Evolutionary conservation across 2,113 vertebrate genomes (phyloP).

Genomic region (Neoarius graeffei): DNA sequence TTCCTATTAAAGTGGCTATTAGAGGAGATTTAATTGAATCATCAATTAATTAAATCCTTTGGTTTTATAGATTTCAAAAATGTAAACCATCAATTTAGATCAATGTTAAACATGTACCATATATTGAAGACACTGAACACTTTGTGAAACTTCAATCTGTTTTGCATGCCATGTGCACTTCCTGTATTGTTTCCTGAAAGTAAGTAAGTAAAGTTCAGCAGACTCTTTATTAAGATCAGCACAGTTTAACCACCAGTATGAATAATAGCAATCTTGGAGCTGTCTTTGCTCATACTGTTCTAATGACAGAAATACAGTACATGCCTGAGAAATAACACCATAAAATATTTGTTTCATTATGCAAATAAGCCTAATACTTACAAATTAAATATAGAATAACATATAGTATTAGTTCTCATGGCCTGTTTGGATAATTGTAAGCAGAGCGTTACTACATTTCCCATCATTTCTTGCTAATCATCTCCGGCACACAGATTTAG

Average conservation of each 20-base stretch:
- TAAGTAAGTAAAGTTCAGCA: background rate
- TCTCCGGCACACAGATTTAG: conserved; percentile 90
- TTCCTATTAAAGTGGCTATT: background rate
- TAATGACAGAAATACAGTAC: conserved; percentile 6
- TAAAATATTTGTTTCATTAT: background rate
- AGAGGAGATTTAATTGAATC: background rate
- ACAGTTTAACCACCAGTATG: background rate
- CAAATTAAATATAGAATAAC: background rate
- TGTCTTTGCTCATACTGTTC: background rate
- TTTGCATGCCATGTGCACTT: background rate
- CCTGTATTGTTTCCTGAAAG: background rate
- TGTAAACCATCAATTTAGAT: background rate
- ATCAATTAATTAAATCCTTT: background rate
- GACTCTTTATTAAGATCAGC: background rate
- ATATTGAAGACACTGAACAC: background rate
- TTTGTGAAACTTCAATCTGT: background rate
- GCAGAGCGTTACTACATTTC: background rate
- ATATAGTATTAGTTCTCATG: background rate
- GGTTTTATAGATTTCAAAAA: background rate
- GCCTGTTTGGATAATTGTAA: background rate
- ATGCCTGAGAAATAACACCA: background rate
- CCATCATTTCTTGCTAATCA: conserved; percentile 62
- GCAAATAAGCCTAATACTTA: background rate
- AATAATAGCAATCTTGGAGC: background rate
- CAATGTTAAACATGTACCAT: background rate